A percentile compares a stretch with the other conserved stretches of the same genome.
phyloP scores from a whole-genome alignment of 2,888 invertebrate genomes.

The Trypoxylon attenuatum region DNA sequence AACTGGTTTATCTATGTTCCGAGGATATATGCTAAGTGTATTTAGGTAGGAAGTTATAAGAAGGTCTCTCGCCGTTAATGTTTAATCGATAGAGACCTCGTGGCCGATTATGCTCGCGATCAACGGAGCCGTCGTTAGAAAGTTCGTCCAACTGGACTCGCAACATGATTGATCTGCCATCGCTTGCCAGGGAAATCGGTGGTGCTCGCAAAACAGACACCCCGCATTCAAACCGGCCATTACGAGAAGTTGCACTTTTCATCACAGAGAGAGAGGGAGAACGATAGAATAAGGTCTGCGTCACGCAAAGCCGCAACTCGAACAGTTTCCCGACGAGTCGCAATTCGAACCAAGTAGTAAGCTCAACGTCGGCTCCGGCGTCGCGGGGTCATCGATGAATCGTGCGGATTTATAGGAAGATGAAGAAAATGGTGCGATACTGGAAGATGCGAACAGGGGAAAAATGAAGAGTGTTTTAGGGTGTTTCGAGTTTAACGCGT shows the following conservation, averaged over 20 bases:
- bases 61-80: slow-evolving; percentile 59
- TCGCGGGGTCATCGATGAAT: slow-evolving; percentile 24
- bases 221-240: too few relatives aligned
- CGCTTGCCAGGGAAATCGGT: too few relatives aligned
- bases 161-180: too few relatives aligned
- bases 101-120: slow-evolving; percentile 43
- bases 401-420: slow-evolving; percentile 17
- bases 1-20: slow-evolving; percentile 72
- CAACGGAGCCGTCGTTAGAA: slow-evolving; percentile 27
- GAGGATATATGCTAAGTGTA: slow-evolving; percentile 66
- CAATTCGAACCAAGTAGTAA: too few relatives aligned
- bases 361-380: slow-evolving; percentile 14
- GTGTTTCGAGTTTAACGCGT: slow-evolving; percentile 65
- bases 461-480: slow-evolving; percentile 35
- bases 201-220: too few relatives aligned
- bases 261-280: too few relatives aligned
- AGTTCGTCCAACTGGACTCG: slow-evolving; percentile 10
- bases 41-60: slow-evolving; percentile 57
- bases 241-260: too few relatives aligned
- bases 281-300: too few relatives aligned
- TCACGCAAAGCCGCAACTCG: too few relatives aligned
- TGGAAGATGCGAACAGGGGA: neutral
- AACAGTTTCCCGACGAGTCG: too few relatives aligned
- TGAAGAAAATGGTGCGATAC: neutral
- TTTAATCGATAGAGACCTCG: slow-evolving; percentile 60